These are phyloP conservation scores for Gila robusta DNA, from an alignment of 2,797 vertebrate genomes.

Conservation along the genomic window DNA sequence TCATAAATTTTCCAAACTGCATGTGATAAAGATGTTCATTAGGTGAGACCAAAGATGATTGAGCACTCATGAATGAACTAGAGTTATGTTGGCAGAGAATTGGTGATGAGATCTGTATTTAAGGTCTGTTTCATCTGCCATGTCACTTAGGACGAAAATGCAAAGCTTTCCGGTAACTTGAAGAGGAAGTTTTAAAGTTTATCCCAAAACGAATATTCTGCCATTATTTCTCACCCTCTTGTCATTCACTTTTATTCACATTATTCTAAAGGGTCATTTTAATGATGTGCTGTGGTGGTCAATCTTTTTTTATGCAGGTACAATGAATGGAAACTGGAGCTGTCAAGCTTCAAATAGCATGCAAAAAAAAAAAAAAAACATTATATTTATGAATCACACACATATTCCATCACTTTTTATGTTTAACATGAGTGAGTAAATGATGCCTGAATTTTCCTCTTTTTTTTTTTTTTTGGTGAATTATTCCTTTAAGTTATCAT, in stretches of 20 bases:
- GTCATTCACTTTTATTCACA: not conserved
- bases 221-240: not conserved
- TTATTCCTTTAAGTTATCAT: not conserved
- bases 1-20: not conserved
- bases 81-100: not conserved
- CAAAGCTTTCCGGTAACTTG: not conserved
- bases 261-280: not conserved
- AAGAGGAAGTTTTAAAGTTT: not conserved
- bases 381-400: not conserved
- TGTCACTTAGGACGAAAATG: not conserved
- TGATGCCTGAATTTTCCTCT: not conserved
- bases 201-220: not conserved
- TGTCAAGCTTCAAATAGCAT: not conserved
- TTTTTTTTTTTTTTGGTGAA: not conserved
- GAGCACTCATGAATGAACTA: not conserved
- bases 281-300: not conserved
- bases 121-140: not conserved
- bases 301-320: not conserved
- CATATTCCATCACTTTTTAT: not conserved
- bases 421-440: not conserved
- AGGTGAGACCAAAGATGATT: not conserved
- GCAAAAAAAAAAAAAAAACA: not conserved
- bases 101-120: not conserved
- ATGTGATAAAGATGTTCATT: not conserved
- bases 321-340: not conserved